Conservation (phyloP, 2,113 vertebrate species). For the Cardinalis cardinalis region DNA sequence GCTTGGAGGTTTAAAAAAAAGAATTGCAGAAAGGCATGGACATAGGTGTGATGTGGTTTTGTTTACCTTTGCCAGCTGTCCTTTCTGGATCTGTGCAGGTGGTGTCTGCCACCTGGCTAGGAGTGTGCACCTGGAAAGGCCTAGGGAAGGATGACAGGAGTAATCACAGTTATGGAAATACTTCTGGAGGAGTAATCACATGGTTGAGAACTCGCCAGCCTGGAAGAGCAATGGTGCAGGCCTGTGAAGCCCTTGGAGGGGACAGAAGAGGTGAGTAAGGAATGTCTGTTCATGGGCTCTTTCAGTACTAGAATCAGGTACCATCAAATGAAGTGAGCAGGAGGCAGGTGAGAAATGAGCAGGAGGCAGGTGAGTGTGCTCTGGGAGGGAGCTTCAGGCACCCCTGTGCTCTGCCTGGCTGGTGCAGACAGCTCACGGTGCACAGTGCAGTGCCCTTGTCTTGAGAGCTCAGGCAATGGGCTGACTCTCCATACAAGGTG, state of each 20-base stretch:
- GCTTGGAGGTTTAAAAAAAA: not conserved
- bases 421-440: not conserved
- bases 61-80: not conserved
- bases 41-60: not conserved
- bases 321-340: not conserved
- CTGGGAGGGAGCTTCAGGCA: not conserved
- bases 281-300: not conserved
- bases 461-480: not conserved
- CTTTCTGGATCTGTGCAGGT: not conserved
- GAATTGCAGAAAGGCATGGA: too few relatives aligned
- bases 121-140: not conserved
- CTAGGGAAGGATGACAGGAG: not conserved
- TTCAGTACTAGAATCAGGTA: not conserved
- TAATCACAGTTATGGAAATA: not conserved
- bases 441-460: not conserved
- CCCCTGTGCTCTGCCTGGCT: not conserved
- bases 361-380: not conserved
- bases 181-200: not conserved
- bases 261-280: not conserved
- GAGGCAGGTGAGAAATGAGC: not conserved
- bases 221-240: not conserved
- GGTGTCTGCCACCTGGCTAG: not conserved
- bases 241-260: not conserved
- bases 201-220: fast-evolving
- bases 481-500: not conserved